Percentiles rank a stretch among this genome's conserved stretches.
Evolutionary conservation across 2,888 invertebrate species (phyloP).

Genomic region (Pediacus dermestoides): DNA sequence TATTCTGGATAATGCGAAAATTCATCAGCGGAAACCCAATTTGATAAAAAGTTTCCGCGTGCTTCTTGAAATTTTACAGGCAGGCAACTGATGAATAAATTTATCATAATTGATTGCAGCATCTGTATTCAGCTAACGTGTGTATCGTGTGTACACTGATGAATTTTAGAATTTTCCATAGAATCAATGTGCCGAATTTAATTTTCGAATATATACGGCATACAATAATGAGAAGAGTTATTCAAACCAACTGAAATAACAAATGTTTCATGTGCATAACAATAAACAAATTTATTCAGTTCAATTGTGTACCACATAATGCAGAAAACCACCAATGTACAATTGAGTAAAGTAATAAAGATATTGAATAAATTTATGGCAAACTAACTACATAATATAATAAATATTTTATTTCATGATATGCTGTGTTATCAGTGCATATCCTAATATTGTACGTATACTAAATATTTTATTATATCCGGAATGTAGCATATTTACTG

Average conservation of each 20-base stretch:
- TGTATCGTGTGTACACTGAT: conserved; percentile 19
- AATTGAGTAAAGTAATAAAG: conserved; percentile 8
- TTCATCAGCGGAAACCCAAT: too few species aligned
- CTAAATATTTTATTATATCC: too few species aligned
- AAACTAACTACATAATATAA: too few species aligned
- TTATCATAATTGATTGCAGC: conserved; percentile 28
- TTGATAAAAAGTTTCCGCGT: too few species aligned
- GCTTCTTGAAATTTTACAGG: too few species aligned
- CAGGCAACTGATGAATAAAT: conserved; percentile 14
- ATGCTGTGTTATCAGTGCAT: too few species aligned
- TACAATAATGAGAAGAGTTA: conserved; percentile 15
- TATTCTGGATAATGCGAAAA: too few species aligned
- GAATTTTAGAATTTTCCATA: conserved; percentile 24
- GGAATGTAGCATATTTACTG: too few species aligned
- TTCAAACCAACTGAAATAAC: conserved; percentile 7
- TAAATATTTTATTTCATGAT: too few species aligned
- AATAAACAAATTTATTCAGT: conserved; percentile 16
- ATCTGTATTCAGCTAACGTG: conserved; percentile 23
- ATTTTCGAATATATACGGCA: conserved; percentile 20
- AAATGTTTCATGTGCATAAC: conserved; percentile 15
- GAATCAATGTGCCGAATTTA: conserved; percentile 25
- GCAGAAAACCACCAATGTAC: conserved; percentile 11
- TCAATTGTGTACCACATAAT: conserved; percentile 9
- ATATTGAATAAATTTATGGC: too few species aligned
- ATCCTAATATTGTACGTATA: too few species aligned